These are phyloP conservation scores for Hemichromis elongatus DNA, from an alignment of 2,113 vertebrate species.

Conservation along the genomic window DNA sequence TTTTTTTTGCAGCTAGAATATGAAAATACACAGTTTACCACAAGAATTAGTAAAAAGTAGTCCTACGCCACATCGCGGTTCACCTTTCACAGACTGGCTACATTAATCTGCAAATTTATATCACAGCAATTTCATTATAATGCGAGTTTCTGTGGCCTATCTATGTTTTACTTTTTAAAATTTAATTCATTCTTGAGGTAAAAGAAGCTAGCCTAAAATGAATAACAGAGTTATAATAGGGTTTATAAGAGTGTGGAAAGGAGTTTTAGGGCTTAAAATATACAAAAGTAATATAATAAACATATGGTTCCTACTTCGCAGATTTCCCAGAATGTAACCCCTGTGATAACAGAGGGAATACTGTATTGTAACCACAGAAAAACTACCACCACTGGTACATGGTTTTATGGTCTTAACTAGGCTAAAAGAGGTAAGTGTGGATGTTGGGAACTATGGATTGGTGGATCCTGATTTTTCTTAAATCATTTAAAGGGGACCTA, in stretches of 20 bases:
- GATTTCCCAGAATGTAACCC: neutral
- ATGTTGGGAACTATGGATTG: neutral
- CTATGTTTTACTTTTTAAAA: neutral
- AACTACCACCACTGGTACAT: neutral
- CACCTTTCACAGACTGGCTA: neutral
- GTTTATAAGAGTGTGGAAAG: neutral
- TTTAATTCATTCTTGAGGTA: neutral
- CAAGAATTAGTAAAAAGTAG: neutral
- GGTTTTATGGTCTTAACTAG: neutral
- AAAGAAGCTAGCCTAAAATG: neutral
- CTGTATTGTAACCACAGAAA: neutral
- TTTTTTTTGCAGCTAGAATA: neutral
- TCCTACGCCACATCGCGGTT: fast-evolving
- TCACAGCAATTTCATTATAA: neutral
- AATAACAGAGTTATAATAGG: neutral
- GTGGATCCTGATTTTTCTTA: neutral
- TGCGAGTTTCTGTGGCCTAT: neutral
- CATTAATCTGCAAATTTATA: neutral
- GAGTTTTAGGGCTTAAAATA: neutral
- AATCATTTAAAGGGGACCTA: neutral
- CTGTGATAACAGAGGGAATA: neutral
- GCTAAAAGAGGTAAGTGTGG: neutral
- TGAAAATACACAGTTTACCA: neutral
- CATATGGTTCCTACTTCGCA: neutral
- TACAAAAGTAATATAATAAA: neutral